A percentile compares a stretch with the other conserved stretches of the same genome.
Conservation (phyloP, 2,888 invertebrate genomes). For the Limnephilus rhombicus region DNA sequence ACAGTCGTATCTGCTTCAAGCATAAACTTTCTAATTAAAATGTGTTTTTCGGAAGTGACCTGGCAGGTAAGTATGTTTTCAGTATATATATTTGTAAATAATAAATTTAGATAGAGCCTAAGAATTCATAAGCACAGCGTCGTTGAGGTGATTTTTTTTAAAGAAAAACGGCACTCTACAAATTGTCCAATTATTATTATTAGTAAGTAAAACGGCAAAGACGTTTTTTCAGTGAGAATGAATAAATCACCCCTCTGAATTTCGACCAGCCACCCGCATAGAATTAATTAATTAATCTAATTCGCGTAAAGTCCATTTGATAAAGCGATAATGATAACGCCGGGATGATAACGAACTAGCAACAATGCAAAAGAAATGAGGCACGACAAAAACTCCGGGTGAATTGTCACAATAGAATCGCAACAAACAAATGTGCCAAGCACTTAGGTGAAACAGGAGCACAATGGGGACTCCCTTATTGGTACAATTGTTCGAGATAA, state of each 20-base stretch:
- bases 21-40: too few relatives aligned
- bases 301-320: not conserved
- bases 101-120: too few relatives aligned
- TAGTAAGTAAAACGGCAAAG: too few relatives aligned
- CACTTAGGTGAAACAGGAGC: conserved; percentile 34
- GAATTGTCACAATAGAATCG: conserved; percentile 43
- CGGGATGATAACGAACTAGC: not conserved
- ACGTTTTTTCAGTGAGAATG: too few relatives aligned
- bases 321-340: not conserved
- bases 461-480: conserved; percentile 32
- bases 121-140: too few relatives aligned
- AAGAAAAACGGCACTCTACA: too few relatives aligned
- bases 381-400: conserved; percentile 22
- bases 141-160: too few relatives aligned
- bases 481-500: conserved; percentile 40
- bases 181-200: too few relatives aligned
- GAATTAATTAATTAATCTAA: not conserved
- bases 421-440: conserved; percentile 25
- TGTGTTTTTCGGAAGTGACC: too few relatives aligned
- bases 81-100: too few relatives aligned
- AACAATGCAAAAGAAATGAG: not conserved
- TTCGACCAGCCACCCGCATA: not conserved
- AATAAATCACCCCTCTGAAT: not conserved
- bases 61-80: too few relatives aligned
- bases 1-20: too few relatives aligned